A percentile compares a stretch with the other conserved stretches of the same genome.
Conservation (phyloP, 2,797 vertebrate species). For the Clarias fuscus region DNA sequence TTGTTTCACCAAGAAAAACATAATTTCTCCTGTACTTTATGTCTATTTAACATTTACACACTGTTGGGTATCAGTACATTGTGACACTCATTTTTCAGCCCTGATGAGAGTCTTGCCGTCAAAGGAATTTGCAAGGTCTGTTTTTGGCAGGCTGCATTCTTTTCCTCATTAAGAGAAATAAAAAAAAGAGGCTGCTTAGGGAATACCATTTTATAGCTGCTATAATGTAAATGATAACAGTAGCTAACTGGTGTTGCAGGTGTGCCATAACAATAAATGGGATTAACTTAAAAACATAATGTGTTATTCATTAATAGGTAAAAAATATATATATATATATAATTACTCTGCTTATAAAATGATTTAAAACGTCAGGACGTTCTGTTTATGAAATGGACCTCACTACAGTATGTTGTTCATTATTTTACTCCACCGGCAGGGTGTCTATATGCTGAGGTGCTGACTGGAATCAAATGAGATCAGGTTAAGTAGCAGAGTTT, state of each 20-base stretch:
- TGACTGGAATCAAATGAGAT: not conserved
- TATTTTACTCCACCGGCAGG: not conserved
- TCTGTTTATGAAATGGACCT: not conserved
- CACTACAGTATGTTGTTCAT: not conserved
- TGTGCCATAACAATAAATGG: not conserved
- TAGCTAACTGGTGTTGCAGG: not conserved
- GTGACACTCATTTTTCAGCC: not conserved
- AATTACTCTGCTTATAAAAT: not conserved
- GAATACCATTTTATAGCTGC: not conserved
- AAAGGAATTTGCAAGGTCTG: not conserved
- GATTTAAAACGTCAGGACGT: not conserved
- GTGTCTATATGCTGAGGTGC: not conserved
- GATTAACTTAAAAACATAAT: not conserved
- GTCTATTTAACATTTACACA: not conserved
- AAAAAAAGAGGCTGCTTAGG: not conserved
- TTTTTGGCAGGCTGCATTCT: not conserved
- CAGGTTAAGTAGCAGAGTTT: not conserved
- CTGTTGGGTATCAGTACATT: not conserved
- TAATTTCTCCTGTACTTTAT: not conserved
- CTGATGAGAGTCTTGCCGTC: not conserved
- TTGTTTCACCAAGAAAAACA: not conserved
- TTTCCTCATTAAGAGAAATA: not conserved
- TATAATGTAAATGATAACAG: not conserved
- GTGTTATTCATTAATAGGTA: not conserved
- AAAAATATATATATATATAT: not conserved